Percentiles rank a stretch among this genome's conserved stretches.
These are phyloP conservation scores for Anthoptus insignis DNA, from an alignment of 2,888 invertebrate species.

Conservation along the genomic window DNA sequence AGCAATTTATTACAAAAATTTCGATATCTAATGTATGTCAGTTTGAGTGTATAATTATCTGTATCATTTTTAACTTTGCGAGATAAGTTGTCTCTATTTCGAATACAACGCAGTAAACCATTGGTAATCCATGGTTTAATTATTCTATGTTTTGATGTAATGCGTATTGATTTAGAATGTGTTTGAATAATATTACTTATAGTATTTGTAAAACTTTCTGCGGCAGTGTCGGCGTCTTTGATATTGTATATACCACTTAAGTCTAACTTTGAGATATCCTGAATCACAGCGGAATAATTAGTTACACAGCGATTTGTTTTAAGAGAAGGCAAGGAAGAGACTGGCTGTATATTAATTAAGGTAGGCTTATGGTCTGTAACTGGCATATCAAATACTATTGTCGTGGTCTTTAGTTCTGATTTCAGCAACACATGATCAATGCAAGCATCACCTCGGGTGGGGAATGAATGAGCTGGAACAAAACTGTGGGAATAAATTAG, in stretches of 20 bases:
- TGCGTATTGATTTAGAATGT: not conserved
- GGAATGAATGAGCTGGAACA: too few relatives aligned
- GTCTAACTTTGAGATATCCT: not conserved
- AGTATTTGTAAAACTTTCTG: not conserved
- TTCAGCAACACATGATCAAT: slow-evolving; percentile 22
- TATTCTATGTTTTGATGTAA: not conserved
- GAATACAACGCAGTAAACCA: slow-evolving; percentile 2
- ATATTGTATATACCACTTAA: not conserved
- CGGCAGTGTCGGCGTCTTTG: not conserved
- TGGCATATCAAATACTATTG: not conserved
- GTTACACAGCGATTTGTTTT: not conserved
- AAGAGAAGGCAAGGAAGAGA: not conserved
- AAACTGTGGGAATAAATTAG: too few relatives aligned
- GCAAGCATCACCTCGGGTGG: not conserved
- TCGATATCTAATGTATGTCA: slow-evolving; percentile 1
- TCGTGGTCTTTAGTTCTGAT: not conserved
- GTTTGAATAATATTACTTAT: not conserved
- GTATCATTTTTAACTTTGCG: not conserved
- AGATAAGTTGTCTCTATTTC: slow-evolving; percentile 6
- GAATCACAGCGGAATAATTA: not conserved
- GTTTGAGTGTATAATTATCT: not conserved
- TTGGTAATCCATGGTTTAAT: not conserved
- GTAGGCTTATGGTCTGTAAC: not conserved
- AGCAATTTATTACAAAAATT: slow-evolving; percentile 8
- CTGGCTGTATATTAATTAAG: not conserved